A percentile compares a stretch with the other conserved stretches of the same genome.
Evolutionary conservation across 2,888 invertebrate genomes (phyloP).

Genomic region (Trimorus sp.): DNA sequence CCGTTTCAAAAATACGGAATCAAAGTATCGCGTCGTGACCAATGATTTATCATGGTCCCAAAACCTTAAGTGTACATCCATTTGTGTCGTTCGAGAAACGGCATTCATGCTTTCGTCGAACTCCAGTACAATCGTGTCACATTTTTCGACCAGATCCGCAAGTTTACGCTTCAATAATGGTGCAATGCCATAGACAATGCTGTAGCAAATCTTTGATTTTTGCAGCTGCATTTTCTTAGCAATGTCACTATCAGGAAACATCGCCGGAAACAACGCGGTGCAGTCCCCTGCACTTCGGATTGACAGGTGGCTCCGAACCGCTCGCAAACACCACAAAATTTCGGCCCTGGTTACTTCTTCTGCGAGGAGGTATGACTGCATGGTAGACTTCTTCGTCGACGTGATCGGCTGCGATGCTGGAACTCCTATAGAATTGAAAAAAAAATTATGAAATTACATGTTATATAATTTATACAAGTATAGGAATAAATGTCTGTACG

Average conservation of each 20-base stretch:
- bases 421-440: too few relatives aligned
- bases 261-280: not conserved
- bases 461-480: too few relatives aligned
- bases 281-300: constrained; percentile 14
- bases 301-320: constrained; percentile 1
- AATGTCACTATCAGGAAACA: constrained; percentile 24
- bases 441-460: too few relatives aligned
- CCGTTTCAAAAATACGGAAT: constrained; percentile 44
- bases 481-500: too few relatives aligned
- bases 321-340: constrained; percentile 22
- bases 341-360: constrained; percentile 25
- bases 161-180: constrained; percentile 53
- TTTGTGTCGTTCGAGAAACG: constrained; percentile 67
- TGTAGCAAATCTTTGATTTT: constrained; percentile 5
- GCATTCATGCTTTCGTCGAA: constrained; percentile 66
- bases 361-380: not conserved
- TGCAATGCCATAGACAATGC: constrained; percentile 55
- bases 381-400: too few relatives aligned
- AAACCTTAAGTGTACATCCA: constrained; percentile 70
- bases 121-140: constrained; percentile 50
- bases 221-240: constrained; percentile 8
- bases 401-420: not conserved
- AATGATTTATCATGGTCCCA: constrained; percentile 64
- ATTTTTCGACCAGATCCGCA: constrained; percentile 28
- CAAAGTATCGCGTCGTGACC: constrained; percentile 69